Conservation (phyloP, 2,888 invertebrate species). For the Coelinius sp. region DNA sequence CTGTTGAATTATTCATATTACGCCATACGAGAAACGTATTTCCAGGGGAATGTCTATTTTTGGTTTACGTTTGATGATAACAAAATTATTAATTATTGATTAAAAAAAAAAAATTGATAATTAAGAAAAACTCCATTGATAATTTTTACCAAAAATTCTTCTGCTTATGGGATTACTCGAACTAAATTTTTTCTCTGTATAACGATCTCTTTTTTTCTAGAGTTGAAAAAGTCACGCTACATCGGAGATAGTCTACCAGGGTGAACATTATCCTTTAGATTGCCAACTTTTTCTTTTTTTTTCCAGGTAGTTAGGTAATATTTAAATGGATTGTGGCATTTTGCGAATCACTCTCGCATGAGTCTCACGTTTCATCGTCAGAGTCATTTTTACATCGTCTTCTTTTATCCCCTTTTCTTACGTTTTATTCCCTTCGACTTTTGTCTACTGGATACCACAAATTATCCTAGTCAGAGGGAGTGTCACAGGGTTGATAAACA, state of each 20-base stretch:
- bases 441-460: constrained; percentile 3
- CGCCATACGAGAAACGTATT: constrained; percentile 44
- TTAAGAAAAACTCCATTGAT: too few species aligned
- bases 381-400: constrained; percentile 49
- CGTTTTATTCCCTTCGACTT: constrained; percentile 31
- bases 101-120: too few species aligned
- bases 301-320: constrained; percentile 33
- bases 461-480: constrained; percentile 23
- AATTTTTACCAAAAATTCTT: too few species aligned
- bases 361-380: constrained; percentile 49
- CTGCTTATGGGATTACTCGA: too few species aligned
- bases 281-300: not conserved
- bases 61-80: not conserved
- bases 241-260: not conserved
- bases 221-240: not conserved
- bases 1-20: constrained; percentile 59
- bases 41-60: constrained; percentile 7
- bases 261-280: constrained; percentile 1
- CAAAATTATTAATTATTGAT: too few species aligned
- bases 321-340: constrained; percentile 52
- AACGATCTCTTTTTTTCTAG: not conserved
- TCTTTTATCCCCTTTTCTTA: not conserved
- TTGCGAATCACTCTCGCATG: constrained; percentile 51
- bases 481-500: constrained; percentile 23
- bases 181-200: not conserved